Conservation (phyloP, 2,888 invertebrate genomes). For the Neoascia interrupta region DNA sequence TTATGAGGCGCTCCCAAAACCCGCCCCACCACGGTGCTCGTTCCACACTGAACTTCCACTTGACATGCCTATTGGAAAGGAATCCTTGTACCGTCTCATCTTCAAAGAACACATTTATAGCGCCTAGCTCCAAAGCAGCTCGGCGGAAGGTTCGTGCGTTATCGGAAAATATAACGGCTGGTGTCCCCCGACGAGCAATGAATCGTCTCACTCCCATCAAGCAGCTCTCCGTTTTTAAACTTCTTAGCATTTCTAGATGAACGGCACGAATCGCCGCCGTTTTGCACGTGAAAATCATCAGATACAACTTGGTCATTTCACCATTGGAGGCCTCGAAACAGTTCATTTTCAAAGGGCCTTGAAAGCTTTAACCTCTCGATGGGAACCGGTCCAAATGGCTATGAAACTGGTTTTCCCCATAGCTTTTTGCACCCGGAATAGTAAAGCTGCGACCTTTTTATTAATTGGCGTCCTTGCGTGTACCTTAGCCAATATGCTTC, state of each 20-base stretch:
- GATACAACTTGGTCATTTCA: background rate
- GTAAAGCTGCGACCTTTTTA: background rate
- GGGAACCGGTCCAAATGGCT: no score
- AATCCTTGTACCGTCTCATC: background rate
- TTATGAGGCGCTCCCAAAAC: slow-evolving; percentile 37
- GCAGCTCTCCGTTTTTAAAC: background rate
- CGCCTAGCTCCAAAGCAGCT: slow-evolving; percentile 5
- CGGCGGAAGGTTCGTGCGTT: slow-evolving; percentile 25
- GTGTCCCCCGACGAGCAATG: background rate
- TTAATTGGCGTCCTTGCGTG: slow-evolving; percentile 1
- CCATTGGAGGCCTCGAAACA: background rate
- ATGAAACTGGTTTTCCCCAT: no score
- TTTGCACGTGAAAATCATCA: slow-evolving; percentile 17
- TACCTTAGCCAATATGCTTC: background rate
- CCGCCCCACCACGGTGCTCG: no score
- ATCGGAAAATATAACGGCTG: background rate
- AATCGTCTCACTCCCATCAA: slow-evolving; percentile 6
- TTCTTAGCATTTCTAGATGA: slow-evolving; percentile 8
- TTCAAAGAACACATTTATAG: background rate
- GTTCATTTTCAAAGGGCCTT: slow-evolving; percentile 8
- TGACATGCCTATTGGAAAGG: slow-evolving; percentile 13
- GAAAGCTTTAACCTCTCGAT: slow-evolving; percentile 5
- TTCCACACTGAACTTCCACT: slow-evolving; percentile 31
- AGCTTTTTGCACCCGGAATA: background rate
- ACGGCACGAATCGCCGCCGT: no score